Evolutionary conservation across 92 coral and sea anemone species (phyloP).

Genomic region (Porites rus): DNA sequence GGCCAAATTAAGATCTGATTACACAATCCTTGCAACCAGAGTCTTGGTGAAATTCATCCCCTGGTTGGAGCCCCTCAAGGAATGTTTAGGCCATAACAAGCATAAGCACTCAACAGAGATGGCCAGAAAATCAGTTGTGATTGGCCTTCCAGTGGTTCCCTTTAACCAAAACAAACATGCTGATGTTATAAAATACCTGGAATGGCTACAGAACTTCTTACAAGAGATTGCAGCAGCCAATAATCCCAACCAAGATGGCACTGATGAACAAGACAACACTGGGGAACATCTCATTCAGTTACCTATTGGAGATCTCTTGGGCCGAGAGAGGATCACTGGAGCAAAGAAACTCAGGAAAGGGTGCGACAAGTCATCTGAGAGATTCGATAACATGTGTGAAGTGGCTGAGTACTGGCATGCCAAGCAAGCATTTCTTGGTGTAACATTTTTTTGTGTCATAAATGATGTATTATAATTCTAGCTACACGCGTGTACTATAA

Average conservation of each 20-base stretch:
- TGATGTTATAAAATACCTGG: constrained; percentile 65
- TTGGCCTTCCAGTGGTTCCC: constrained; percentile 60
- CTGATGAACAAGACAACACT: too few relatives aligned
- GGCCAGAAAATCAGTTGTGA: constrained; percentile 41
- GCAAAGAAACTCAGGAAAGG: constrained; percentile 57
- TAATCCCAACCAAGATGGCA: too few relatives aligned
- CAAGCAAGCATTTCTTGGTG: constrained; percentile 49
- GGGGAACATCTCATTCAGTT: constrained; percentile 32
- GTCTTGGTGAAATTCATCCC: constrained; percentile 62
- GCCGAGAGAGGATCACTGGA: constrained; percentile 55
- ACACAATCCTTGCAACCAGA: constrained; percentile 59
- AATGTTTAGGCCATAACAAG: constrained; percentile 43
- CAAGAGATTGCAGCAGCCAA: too few relatives aligned
- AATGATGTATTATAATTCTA: too few relatives aligned
- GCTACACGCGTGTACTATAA: too few relatives aligned
- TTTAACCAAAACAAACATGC: constrained; percentile 59
- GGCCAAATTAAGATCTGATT: constrained; percentile 45
- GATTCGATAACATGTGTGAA: constrained; percentile 46
- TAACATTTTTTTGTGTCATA: constrained; percentile 9
- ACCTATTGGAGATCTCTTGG: constrained; percentile 63
- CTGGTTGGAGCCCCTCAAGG: constrained; percentile 30
- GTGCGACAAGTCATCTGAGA: constrained; percentile 42
- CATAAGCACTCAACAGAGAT: constrained; percentile 52
- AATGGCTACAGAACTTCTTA: constrained; percentile 42
- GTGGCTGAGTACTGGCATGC: constrained; percentile 56